phyloP scores from a whole-genome alignment of 1,140 invertebrate species.

The Brachionus paranguensis region DNA sequence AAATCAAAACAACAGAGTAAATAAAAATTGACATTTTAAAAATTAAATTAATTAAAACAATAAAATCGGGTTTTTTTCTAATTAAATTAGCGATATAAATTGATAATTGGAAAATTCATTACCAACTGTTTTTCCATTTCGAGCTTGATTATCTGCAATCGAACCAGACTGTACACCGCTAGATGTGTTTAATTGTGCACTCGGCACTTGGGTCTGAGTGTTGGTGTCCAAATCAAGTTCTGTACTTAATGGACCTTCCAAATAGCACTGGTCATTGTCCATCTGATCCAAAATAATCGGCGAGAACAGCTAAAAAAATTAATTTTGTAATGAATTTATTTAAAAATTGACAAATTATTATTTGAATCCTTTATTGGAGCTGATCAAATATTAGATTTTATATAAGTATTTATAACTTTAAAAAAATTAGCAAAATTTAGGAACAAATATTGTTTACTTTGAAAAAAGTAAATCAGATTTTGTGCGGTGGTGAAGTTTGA shows the following conservation, averaged over 20 bases:
- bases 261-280: conserved; percentile 8
- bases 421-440: too few species aligned
- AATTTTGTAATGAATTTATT: neutral
- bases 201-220: neutral
- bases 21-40: neutral
- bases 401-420: too few species aligned
- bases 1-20: neutral
- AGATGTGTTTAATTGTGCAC: neutral
- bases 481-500: too few species aligned
- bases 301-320: conserved; percentile 5
- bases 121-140: conserved; percentile 18
- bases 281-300: conserved; percentile 22
- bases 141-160: neutral
- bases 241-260: neutral
- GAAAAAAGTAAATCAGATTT: too few species aligned
- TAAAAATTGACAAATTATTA: neutral
- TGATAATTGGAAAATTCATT: conserved; percentile 35
- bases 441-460: too few species aligned
- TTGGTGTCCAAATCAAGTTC: neutral
- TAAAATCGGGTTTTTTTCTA: neutral
- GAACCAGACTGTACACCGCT: neutral
- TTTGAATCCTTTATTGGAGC: neutral
- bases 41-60: neutral
- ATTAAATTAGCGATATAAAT: neutral
- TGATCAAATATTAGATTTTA: too few species aligned